Base-by-base conservation (phyloP, 1,140 invertebrate genomes). In the Hylyphantes graminicola region DNA sequence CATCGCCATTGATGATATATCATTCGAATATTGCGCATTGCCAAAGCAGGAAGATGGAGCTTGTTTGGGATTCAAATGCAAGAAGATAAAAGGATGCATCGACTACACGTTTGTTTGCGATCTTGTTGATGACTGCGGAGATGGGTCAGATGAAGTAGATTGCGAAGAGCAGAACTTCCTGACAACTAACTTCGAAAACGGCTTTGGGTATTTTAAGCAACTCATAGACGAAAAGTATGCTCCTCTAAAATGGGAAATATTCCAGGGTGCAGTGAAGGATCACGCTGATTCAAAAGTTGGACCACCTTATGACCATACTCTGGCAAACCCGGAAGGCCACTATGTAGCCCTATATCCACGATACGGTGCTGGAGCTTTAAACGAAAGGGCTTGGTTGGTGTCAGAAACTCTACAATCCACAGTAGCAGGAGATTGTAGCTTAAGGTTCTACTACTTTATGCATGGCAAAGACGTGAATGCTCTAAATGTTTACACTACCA, bases 371-470 rank as follows among this genome's bases (percentile, higher is more conserved):
- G 72, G 73, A 2, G 64, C n/a, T 2, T 8, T 86, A 50, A 76
- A 76, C 12, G 67, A 86, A 15, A 82, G 59, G 48, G 86, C 86
- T 9, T 81, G 86, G 86, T 35, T 87, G 17, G 48, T 85, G 19
- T 87, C 86, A 0, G 59, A 73, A 12, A 76, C 83, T 19, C 15
- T 87, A 6, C 17, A 21, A 12, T 50, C 48, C 5, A 11, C 51
- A 13, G 63, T 19, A 8, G 17, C 15, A 55, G 61, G 70, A 19
- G 15, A 63, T 7, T 86, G 86, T 59, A 8, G 65, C 19, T 73
- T 88, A 64, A 80, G 76, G 13, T 89, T 89, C 65, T 90, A 88
- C 86, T 90, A 90, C 85, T 88, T 88, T 86, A 89, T 90, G 89
- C 87, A 88, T 79, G 89, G 89, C 15, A 55, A 85, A 10, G 70